phyloP scores from a whole-genome alignment of 2,888 invertebrate species.

The Latrodectus elegans region DNA sequence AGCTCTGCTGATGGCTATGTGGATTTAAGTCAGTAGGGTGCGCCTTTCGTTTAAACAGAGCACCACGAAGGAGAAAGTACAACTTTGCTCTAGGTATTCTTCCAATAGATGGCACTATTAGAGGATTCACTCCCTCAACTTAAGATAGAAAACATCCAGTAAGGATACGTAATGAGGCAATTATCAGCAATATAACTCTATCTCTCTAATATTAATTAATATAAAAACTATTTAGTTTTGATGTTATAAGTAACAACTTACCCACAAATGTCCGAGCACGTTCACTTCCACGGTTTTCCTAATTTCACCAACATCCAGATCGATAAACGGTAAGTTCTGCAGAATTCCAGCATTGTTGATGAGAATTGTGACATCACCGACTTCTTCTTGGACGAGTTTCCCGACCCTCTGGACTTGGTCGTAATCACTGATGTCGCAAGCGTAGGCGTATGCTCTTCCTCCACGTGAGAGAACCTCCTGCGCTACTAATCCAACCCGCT shows the following conservation, averaged over 20 bases:
- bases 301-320: conserved; percentile 82
- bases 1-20: no score
- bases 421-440: conserved; percentile 85
- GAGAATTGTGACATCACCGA: conserved; percentile 85
- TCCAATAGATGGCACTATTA: no score
- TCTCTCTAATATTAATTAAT: no score
- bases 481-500: conserved; percentile 41
- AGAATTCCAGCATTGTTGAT: conserved; percentile 92
- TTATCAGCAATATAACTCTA: no score
- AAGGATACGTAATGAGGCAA: no score
- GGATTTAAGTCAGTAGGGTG: no score
- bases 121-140: no score
- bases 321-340: conserved; percentile 83
- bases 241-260: conserved; percentile 74
- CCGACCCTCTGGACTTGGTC: conserved; percentile 81
- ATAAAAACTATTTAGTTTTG: no score
- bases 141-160: no score
- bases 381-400: conserved; percentile 79
- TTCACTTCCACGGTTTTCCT: conserved; percentile 84
- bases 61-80: no score
- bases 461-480: conserved; percentile 69
- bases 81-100: no score
- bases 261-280: conserved; percentile 87
- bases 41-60: no score
- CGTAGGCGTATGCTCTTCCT: conserved; percentile 75